Evolutionary conservation across 2,797 vertebrate species (phyloP).

Genomic region (Bovichtus diacanthus): DNA sequence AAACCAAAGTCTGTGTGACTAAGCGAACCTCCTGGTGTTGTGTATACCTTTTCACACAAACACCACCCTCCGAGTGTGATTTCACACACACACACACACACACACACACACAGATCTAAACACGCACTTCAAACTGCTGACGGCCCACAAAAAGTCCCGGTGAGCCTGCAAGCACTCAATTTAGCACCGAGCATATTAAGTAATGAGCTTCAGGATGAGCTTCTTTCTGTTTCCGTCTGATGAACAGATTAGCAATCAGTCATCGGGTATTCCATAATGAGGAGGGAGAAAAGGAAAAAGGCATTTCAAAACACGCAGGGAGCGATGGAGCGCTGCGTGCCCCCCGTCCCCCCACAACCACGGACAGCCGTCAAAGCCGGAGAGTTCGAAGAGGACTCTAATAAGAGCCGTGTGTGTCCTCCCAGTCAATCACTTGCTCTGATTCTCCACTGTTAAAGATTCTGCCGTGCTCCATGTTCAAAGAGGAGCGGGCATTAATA

Average conservation of each 20-base stretch:
- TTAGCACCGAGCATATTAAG: conserved; percentile 61
- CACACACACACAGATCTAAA: conserved; percentile 7
- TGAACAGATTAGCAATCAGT: conserved; percentile 74
- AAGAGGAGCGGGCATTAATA: conserved; percentile 69
- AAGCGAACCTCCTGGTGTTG: conserved; percentile 31
- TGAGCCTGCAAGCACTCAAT: conserved; percentile 49
- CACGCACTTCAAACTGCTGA: conserved; percentile 51
- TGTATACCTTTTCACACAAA: conserved; percentile 43
- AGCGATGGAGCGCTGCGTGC: conserved; percentile 18
- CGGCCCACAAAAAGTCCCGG: conserved; percentile 40
- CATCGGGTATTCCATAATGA: conserved; percentile 64
- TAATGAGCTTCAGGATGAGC: conserved; percentile 64
- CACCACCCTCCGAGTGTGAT: conserved; percentile 41
- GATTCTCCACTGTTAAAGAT: conserved; percentile 62
- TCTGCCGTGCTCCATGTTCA: conserved; percentile 37
- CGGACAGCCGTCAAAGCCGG: conserved; percentile 19
- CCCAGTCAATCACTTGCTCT: conserved; percentile 65
- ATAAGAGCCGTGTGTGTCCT: conserved; percentile 65
- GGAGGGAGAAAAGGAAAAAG: conserved; percentile 40
- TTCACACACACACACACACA: conserved; percentile 26
- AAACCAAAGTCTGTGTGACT: conserved; percentile 11
- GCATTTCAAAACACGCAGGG: conserved; percentile 37
- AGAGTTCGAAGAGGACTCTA: conserved; percentile 62
- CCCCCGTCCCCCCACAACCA: conserved; percentile 1
- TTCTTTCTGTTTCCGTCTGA: conserved; percentile 53